Evolutionary conservation across 2,797 vertebrate species (phyloP).

Genomic region (Rhabdomys pumilio): DNA sequence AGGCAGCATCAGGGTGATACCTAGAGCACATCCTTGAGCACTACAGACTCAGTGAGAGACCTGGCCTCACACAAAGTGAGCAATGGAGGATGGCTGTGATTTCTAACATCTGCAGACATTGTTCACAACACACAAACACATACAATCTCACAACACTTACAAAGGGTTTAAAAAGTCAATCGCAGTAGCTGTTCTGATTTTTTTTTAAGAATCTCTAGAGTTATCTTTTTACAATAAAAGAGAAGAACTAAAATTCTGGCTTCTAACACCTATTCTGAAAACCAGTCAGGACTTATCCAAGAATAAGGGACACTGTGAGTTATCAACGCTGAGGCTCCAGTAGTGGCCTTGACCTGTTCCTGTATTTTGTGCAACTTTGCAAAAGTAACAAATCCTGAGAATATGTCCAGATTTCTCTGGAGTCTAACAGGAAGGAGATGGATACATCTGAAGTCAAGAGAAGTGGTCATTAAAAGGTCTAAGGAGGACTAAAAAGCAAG

Average conservation of each 20-base stretch:
- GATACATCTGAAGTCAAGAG: background rate
- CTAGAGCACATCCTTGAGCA: background rate
- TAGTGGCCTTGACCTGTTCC: too few relatives aligned
- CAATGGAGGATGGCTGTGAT: too few relatives aligned
- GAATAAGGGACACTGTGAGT: background rate
- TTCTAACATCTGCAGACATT: background rate
- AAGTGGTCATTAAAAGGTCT: background rate
- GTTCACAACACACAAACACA: background rate
- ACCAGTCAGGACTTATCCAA: too few relatives aligned
- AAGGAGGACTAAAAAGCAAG: background rate
- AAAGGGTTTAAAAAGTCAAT: background rate
- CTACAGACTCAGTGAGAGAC: background rate
- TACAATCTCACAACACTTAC: background rate
- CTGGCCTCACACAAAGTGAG: background rate
- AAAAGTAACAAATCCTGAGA: background rate
- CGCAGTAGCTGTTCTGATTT: background rate
- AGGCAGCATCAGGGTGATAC: background rate
- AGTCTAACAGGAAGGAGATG: background rate
- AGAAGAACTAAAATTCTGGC: background rate
- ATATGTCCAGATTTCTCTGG: background rate
- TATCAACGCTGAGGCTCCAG: rapidly evolving
- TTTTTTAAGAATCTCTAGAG: background rate
- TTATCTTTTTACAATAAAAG: background rate
- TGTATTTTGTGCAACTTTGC: too few relatives aligned
- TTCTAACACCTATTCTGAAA: too few relatives aligned